Evolutionary conservation across 2,888 invertebrate species (phyloP).

Genomic region (Idaea dimidiata): DNA sequence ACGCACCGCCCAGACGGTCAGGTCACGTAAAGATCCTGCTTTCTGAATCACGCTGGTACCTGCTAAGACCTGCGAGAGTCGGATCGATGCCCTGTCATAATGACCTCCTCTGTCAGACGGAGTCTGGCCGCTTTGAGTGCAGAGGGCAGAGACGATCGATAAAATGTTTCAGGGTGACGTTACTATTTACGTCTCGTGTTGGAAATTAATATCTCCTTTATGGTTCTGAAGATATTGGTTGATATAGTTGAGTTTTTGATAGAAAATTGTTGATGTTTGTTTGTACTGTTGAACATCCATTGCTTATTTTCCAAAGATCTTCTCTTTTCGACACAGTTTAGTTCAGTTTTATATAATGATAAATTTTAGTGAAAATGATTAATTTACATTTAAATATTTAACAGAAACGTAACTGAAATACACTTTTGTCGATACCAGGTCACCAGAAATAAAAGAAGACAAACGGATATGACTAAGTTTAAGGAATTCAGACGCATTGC

Average conservation of each 20-base stretch:
- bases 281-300: too few species aligned
- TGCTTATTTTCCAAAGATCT: too few species aligned
- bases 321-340: too few species aligned
- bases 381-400: too few species aligned
- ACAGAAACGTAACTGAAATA: too few species aligned
- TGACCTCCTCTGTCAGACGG: slow-evolving; percentile 22
- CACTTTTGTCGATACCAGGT: background rate
- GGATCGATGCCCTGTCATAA: slow-evolving; percentile 24
- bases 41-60: slow-evolving; percentile 15
- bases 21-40: background rate
- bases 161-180: background rate
- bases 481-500: background rate
- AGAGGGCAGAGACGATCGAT: background rate
- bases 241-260: too few species aligned
- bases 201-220: background rate
- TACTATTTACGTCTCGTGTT: background rate
- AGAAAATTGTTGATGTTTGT: too few species aligned
- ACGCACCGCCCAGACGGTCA: background rate
- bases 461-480: background rate
- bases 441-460: background rate
- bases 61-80: background rate
- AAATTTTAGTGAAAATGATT: too few species aligned
- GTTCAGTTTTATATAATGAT: too few species aligned
- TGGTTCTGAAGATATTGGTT: background rate
- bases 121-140: slow-evolving; percentile 12